Evolutionary conservation across 1,140 invertebrate genomes (phyloP), one percentile per base, ranked within the genome.

Genomic region (Macrotrachela quadricornifera): DNA sequence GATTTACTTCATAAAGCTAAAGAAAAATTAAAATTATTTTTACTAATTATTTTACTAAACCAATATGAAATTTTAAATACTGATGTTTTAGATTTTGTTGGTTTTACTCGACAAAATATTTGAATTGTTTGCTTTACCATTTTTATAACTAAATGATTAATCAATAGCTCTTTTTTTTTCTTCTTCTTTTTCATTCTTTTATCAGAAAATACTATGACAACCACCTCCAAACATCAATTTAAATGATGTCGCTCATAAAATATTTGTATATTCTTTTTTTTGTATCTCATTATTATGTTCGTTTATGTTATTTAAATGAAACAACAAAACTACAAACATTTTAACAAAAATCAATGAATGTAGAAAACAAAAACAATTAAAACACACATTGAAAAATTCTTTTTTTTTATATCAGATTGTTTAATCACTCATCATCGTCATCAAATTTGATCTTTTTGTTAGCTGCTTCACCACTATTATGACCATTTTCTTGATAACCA

Each of bases 121-220:
- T 68, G 63, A 49, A 70, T 70, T 6, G 65, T 68, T 57, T 69
- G 67, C 57, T 69, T 69, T 14, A 70, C 67, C 67, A 69, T 70
- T 30, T 30, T 30, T 8, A 30, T 4, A 11, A 44, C 43, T 50
- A 38, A 54, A 46, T 44, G 46, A 18, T 10, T 43, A 10, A 4
- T 16, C 16, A 14, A 15, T 48, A n/a, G 6, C 49, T 56, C 46
- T 14, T 38, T 43, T 55, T 57, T 40, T 57, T 30, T 56, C 8
- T 30, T 8, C 21, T 30, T 30, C 8, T 30, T 8, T 30, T 2
- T 30, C n/a, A n/a, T 55, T 57, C 55, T 51, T 37, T 40, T 55
- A 58, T 46, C 41, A 49, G 58, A 50, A 42, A 18, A 58, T 42
- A 43, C 47, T 39, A 21, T 57, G 41, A 18, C 52, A 16, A 46